Evolutionary conservation across 2,113 vertebrate genomes (phyloP).

Genomic region (Petrocephalus microphthalmus): DNA sequence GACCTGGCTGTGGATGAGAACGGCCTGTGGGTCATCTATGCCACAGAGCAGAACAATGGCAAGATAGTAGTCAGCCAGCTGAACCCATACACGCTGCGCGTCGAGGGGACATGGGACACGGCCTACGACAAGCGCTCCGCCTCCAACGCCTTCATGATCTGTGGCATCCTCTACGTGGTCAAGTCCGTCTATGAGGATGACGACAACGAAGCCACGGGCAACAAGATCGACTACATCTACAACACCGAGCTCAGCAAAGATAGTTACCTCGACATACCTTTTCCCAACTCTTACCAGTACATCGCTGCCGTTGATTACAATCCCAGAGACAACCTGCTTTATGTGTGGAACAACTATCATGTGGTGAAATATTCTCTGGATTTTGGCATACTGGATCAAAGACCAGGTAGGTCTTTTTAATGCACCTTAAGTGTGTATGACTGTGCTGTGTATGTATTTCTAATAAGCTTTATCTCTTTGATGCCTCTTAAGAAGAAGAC

Average conservation of each 20-base stretch:
- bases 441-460: not conserved
- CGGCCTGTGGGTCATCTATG: constrained; percentile 97
- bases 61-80: constrained; percentile 94
- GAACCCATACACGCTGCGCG: constrained; percentile 90
- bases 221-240: constrained; percentile 98
- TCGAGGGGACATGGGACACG: constrained; percentile 97
- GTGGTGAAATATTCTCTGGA: constrained; percentile 96
- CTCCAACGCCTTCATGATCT: constrained; percentile 99
- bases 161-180: constrained; percentile 92
- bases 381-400: constrained; percentile 85
- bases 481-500: not conserved
- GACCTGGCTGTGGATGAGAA: constrained; percentile 96
- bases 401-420: constrained; percentile 69
- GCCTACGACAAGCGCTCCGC: constrained; percentile 95
- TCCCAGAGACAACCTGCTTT: constrained; percentile 92
- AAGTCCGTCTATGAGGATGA: constrained; percentile 96
- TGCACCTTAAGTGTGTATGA: not conserved
- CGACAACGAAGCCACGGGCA: constrained; percentile 93
- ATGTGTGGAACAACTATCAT: constrained; percentile 98
- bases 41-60: constrained; percentile 96
- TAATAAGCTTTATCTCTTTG: not conserved
- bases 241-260: constrained; percentile 95
- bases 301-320: constrained; percentile 99
- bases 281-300: constrained; percentile 97
- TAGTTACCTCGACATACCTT: constrained; percentile 85